Base-by-base conservation (phyloP, 2,888 invertebrate species). In the Ornithoptera priamus region DNA sequence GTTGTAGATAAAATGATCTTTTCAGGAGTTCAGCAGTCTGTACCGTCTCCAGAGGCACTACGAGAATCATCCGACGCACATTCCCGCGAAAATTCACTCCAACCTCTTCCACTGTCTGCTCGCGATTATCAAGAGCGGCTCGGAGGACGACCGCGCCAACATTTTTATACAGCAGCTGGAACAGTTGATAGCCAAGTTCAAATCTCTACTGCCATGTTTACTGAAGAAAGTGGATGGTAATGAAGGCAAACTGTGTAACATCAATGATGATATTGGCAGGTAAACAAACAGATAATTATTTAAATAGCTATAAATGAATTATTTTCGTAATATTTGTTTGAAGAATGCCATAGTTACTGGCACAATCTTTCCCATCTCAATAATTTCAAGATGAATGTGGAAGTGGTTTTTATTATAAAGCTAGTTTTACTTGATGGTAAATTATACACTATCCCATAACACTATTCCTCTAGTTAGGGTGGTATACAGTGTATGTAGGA, bases 41-140 rank as follows among this genome's bases (percentile, higher is more conserved):
- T 90, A 90, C 73, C 84, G 88, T 15, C 81, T 92, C 0, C 90
- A 91, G 71, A 85, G 89, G 65, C 91, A 92, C 75, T 90, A 91
- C 57, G 89, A 90, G 72, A 82, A 79, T 62, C 83, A 89, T 69
- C 91, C 91, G 1, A 86, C 89, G 1, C 91, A 91, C 69, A 84
- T 88, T 70, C 90, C 90, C 12, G 81, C 85, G 0, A 85, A 84
- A 66, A 80, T 85, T 2, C 91, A 92, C 79, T 84, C 87, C 30
- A 87, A 88, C 72, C 77, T 92, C 64, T 92, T 90, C 77, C 87
- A 89, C 74, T 92, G 91, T 69, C 80, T 92, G 6, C 75, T 88
- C 61, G 86, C 89, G 0, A 89, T 91, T 57, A 80, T 90, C 24
- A 85, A 88, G 70, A 82, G 85, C 61, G 86, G 85, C 7, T 78